A percentile compares a stretch with the other conserved stretches of the same genome.
These are phyloP conservation scores for Vidua macroura DNA, from an alignment of 2,113 vertebrate species.

Conservation along the genomic window DNA sequence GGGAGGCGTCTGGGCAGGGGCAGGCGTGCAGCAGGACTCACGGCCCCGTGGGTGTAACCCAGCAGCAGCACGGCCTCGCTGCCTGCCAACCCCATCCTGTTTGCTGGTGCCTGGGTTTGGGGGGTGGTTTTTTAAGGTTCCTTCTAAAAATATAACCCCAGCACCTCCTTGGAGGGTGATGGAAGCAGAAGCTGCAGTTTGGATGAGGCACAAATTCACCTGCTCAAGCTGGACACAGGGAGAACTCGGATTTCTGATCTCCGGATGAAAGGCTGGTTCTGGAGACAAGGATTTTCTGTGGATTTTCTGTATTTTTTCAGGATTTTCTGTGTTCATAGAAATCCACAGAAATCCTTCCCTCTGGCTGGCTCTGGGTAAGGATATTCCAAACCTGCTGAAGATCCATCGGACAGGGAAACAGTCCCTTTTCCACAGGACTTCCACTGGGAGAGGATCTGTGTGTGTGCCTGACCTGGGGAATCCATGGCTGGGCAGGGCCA, in stretches of 20 bases:
- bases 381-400: background rate
- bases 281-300: background rate
- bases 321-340: background rate
- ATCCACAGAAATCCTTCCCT: background rate
- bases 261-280: background rate
- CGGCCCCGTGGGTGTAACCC: background rate
- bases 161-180: background rate
- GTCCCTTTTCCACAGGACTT: background rate
- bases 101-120: background rate
- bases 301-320: background rate
- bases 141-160: conserved; percentile 6
- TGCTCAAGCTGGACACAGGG: background rate
- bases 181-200: background rate
- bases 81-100: background rate
- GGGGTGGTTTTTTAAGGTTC: background rate
- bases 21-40: background rate
- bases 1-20: background rate
- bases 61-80: background rate
- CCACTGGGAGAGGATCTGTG: accelerated
- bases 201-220: background rate
- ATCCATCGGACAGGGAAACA: background rate
- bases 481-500: accelerated
- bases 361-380: background rate
- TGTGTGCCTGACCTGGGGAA: background rate
- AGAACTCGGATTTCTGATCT: background rate